Base-by-base conservation (phyloP, 2,113 vertebrate species). In the Dromas ardeola region DNA sequence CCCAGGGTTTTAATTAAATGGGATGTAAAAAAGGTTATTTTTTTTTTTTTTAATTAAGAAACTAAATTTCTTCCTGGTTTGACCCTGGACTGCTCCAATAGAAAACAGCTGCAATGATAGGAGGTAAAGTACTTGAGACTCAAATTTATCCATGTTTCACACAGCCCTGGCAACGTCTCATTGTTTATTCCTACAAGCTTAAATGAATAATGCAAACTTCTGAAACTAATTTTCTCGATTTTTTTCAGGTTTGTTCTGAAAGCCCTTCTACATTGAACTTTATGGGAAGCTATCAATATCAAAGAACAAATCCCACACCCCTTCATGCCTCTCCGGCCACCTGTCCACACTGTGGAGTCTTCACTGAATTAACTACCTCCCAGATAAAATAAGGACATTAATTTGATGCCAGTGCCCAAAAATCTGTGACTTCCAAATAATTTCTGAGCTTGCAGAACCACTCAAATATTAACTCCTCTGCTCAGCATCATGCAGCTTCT, bases 1-100 rank as follows among this genome's bases (percentile, higher is more conserved):
- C 56, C 40, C 73, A 69, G 13, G 15, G 10, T 72, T 96, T 96
- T 91, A 94, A 92, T 91, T 90, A 70, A 88, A 90, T n/a, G 49
- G 19, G 15, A 89, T 77, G 45, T 80, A 94, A 95, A 90, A 56
- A 80, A 82, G 45, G 50, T 40, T n/a, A n/a, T 19, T 42, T 74
- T 55, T 58, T 73, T 77, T 87, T 80, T 8, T 58, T n/a, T 69
- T 78, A 88, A 92, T 84, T 71, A 87, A 81, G 59, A 89, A 86
- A 71, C n/a, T 32, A 43, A 56, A 76, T 84, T 86, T 95, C 65
- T 93, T 95, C 45, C 71, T 83, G 65, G 34, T 80, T 95, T 94
- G 66, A 91, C 34, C 56, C 36, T 21, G 52, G 26, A 45, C 30
- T 90, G 61, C 66, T 94, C 36, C 53, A 85, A 34, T 4, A 73